Evolutionary conservation across 1,140 invertebrate species (phyloP).

Genomic region (Drosophila ercepeae): DNA sequence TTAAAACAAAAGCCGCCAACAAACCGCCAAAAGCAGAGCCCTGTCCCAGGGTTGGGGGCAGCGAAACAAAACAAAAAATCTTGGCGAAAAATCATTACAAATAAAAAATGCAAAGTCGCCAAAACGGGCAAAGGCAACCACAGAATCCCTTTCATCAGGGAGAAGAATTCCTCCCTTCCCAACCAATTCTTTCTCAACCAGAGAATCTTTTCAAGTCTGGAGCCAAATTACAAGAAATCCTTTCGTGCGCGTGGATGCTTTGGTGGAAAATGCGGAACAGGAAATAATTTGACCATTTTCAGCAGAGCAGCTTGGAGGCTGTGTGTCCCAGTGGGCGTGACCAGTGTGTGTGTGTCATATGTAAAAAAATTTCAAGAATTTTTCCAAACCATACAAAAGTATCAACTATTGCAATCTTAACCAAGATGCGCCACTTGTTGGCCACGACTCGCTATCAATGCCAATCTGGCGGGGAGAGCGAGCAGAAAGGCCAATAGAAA

Average conservation of each 20-base stretch:
- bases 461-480: conserved; percentile 47
- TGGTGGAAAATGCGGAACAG: conserved; percentile 79
- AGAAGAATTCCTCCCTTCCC: conserved; percentile 14
- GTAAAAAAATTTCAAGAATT: conserved; percentile 68
- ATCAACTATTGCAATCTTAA: conserved; percentile 23
- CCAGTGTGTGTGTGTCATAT: conserved; percentile 54
- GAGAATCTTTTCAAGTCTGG: conserved; percentile 69
- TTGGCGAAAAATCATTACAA: conserved; percentile 61
- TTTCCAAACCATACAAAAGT: conserved; percentile 61
- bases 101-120: conserved; percentile 81
- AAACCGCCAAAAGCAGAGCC: conserved; percentile 65
- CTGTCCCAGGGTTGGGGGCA: not conserved
- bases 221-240: conserved; percentile 81
- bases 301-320: conserved; percentile 33
- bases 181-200: conserved; percentile 6
- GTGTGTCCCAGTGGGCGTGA: conserved; percentile 16
- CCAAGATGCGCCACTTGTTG: conserved; percentile 75
- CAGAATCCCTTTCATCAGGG: conserved; percentile 74
- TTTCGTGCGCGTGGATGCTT: conserved; percentile 82
- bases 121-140: conserved; percentile 67
- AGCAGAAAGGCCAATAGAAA: conserved; percentile 13
- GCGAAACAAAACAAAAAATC: conserved; percentile 15
- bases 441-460: conserved; percentile 75
- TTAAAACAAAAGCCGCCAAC: conserved; percentile 73
- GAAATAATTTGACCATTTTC: conserved; percentile 82